Conservation (phyloP, 2,113 vertebrate species). For the Hypomesus transpacificus region DNA sequence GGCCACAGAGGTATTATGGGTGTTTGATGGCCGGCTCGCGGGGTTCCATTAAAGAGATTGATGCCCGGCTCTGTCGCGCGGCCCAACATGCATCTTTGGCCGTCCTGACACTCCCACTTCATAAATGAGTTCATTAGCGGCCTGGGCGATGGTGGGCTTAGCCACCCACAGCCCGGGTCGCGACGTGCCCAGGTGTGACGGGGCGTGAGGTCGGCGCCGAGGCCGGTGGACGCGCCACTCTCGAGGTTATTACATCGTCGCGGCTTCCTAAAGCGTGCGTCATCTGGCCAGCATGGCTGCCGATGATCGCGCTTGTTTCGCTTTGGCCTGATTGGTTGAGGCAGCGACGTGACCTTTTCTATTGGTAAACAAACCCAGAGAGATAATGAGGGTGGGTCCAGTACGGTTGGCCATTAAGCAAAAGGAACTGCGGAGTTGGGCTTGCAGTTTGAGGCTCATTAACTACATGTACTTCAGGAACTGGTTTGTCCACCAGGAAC, state of each 20-base stretch:
- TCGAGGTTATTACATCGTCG: background rate
- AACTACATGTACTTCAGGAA: conserved; percentile 40
- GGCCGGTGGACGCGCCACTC: background rate
- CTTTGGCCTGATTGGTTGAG: no score
- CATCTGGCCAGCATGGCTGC: no score
- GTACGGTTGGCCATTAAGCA: background rate
- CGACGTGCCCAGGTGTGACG: background rate
- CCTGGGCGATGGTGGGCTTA: conserved; percentile 39
- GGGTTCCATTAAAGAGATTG: conserved; percentile 74
- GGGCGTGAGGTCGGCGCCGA: background rate
- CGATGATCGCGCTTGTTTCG: no score
- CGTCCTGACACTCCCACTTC: conserved; percentile 53
- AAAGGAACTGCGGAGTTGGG: conserved; percentile 21
- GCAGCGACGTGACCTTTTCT: no score
- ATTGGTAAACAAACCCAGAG: background rate
- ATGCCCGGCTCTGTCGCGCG: conserved; percentile 63
- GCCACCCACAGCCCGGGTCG: no score
- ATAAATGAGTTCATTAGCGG: conserved; percentile 71
- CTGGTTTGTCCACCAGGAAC: conserved; percentile 17
- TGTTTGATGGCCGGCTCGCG: conserved; percentile 60
- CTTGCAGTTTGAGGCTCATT: conserved; percentile 60
- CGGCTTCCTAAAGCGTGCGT: background rate
- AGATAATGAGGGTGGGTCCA: background rate
- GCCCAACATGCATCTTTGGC: conserved; percentile 50
- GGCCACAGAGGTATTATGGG: conserved; percentile 51